Evolutionary conservation across 1,140 invertebrate species (phyloP), one percentile per base, ranked within the genome.

Genomic region (Cotesia glomerata): DNA sequence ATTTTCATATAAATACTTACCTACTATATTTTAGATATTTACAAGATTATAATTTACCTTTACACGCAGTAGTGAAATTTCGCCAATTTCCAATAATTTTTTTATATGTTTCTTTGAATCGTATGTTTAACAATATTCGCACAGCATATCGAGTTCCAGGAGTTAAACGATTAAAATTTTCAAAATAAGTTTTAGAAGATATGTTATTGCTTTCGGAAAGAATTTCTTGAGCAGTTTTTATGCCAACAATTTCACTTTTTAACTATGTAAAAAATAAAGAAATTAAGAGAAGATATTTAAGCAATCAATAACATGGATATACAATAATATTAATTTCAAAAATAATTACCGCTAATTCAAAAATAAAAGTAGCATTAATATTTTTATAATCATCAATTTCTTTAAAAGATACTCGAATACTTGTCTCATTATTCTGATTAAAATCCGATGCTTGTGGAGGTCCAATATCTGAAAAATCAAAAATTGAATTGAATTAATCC

Each of bases 11-110:
- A 35, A 61, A 61, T 7, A 61, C 2, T 13, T 18, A 7, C 2
- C n/a, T 18, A 7, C 4, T 16, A 2, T 14, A 58, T 69, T 5
- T 14, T 7, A 35, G n/a, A 58, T 32, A 34, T 3, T 52, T 34
- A 16, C 18, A 36, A 68, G 45, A 35, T 35, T 34, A 56, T 45
- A 14, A 59, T 61, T 71, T 49, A 77, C 75, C 2, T 13, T 14
- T 51, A 59, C 77, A 77, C 1, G 0, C 8, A 9, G 73, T 76
- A 7, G 64, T 71, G 13, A 78, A 66, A 7, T 65, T 74, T 5
- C 0, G 32, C 61, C 52, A 34, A n/a, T 58, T 51, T 3, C 52
- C 32, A 4, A 61, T 13, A 52, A 58, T 64, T 3, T 18, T 63
- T 39, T 0, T 67, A 13, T 56, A 11, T 8, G 56, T 16, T n/a